Percentiles rank a stretch among this genome's conserved stretches.
Conservation (phyloP, 2,888 invertebrate genomes). For the Aspidiotus rigidus region DNA sequence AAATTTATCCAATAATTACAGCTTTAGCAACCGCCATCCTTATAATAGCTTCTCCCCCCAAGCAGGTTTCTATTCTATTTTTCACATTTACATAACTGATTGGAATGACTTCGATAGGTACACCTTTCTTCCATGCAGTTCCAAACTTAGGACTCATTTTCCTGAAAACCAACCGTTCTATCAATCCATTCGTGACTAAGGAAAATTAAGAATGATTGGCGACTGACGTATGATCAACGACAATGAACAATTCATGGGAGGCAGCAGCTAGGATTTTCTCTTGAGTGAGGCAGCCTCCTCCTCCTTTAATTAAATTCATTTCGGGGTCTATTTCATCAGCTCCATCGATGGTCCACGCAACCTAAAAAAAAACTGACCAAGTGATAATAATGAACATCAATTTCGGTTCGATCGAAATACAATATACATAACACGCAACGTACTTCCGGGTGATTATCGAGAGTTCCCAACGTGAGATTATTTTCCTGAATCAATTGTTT, state of each 20-base stretch:
- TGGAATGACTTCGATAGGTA: constrained; percentile 94
- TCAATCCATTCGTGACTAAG: background rate
- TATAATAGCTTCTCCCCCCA: constrained; percentile 66
- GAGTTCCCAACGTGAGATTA: constrained; percentile 66
- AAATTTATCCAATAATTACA: constrained; percentile 43
- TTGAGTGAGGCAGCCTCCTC: constrained; percentile 92
- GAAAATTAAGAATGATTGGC: background rate
- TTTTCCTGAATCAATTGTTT: constrained; percentile 76
- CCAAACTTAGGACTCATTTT: constrained; percentile 78
- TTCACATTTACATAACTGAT: constrained; percentile 80
- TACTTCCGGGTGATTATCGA: constrained; percentile 69
- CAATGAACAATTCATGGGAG: constrained; percentile 71
- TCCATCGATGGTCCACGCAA: constrained; percentile 90
- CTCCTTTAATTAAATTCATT: constrained; percentile 71
- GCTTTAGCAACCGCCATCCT: constrained; percentile 84
- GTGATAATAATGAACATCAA: no score
- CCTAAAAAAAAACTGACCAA: constrained; percentile 41
- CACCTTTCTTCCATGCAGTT: constrained; percentile 79
- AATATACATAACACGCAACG: constrained; percentile 17
- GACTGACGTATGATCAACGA: constrained; percentile 77
- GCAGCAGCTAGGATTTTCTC: constrained; percentile 97
- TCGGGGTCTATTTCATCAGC: constrained; percentile 87
- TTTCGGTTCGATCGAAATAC: background rate
- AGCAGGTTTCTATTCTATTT: constrained; percentile 57
- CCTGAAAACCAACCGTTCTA: constrained; percentile 42